Evolutionary conservation across 2,797 vertebrate genomes (phyloP), one percentile per base, ranked within the genome.

Genomic region (Lacerta bilineata): DNA sequence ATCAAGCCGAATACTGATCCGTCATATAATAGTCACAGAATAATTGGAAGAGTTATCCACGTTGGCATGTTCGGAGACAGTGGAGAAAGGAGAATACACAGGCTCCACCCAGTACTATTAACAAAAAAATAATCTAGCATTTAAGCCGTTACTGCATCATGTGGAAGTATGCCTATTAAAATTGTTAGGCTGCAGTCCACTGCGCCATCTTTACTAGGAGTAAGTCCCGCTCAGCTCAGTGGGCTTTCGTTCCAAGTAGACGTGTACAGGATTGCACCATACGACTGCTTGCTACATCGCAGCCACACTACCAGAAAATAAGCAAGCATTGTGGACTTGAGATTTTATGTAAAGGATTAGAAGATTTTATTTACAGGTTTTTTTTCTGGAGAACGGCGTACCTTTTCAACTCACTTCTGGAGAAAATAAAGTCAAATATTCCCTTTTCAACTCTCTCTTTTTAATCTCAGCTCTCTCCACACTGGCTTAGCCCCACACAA

Each of bases 1-100:
- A 0, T 91, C 92, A 93, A 84, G 74, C 6, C 80, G 43, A 72
- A 88, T 92, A 85, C 83, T 90, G 83, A 92, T 93, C 92, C 68
- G 15, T 86, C 91, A 78, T 17, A 71, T 80, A 92, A 10, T 88
- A 90, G 86, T 55, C 64, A 55, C 50, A 55, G 86, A 80, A 36
- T 80, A 89, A 92, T 66, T 64, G 90, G 87, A 91, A 92, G 85
- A 87, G 68, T 87, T 0, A 69, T 92, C 76, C 85, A 93, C 88
- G 94, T 82, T 88, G 74, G 39, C 72, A 17, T 71, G 8, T 59
- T 7, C 46, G 2, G 46, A 15, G 41, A 15, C n/a, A 79, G 75
- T 13, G 4, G n/a, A 61, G 36, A 23, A 74, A 23, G 39, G 13
- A 2, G 85, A 89, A 87, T 39, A 90, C 84, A 18, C 72, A 84